phyloP scores from a whole-genome alignment of 1,140 invertebrate genomes.

The Arion vulgaris region DNA sequence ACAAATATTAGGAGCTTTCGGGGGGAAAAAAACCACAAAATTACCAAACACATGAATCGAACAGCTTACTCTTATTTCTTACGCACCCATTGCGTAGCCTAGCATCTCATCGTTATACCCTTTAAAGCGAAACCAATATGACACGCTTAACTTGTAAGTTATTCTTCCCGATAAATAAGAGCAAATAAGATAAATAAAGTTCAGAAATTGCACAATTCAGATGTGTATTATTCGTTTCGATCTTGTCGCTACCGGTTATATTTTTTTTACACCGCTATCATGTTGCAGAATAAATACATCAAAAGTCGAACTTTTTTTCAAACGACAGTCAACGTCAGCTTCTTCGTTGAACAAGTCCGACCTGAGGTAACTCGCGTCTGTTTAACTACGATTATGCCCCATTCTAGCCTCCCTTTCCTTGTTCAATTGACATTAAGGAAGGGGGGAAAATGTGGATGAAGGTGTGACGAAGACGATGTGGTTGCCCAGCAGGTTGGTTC shows the following conservation, averaged over 20 bases:
- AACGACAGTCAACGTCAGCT: not conserved
- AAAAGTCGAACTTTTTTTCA: not conserved
- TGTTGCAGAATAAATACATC: not conserved
- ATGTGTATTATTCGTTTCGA: not conserved
- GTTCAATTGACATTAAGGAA: not conserved
- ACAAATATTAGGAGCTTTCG: too few species aligned
- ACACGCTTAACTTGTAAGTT: too few species aligned
- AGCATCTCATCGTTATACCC: too few species aligned
- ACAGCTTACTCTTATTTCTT: too few species aligned
- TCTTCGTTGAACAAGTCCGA: not conserved
- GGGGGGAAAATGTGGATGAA: not conserved
- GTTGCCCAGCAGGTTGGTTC: not conserved
- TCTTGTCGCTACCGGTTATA: not conserved
- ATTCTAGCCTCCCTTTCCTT: not conserved
- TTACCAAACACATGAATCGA: too few species aligned
- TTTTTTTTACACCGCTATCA: not conserved
- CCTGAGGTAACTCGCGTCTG: conserved; percentile 4
- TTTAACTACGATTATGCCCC: not conserved
- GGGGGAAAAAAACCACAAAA: too few species aligned
- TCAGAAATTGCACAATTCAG: too few species aligned
- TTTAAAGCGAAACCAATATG: too few species aligned
- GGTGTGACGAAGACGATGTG: not conserved
- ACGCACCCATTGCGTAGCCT: too few species aligned
- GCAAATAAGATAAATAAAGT: too few species aligned
- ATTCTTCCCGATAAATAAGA: too few species aligned